Base-by-base conservation (phyloP, 2,113 vertebrate species). In the Vimba vimba region DNA sequence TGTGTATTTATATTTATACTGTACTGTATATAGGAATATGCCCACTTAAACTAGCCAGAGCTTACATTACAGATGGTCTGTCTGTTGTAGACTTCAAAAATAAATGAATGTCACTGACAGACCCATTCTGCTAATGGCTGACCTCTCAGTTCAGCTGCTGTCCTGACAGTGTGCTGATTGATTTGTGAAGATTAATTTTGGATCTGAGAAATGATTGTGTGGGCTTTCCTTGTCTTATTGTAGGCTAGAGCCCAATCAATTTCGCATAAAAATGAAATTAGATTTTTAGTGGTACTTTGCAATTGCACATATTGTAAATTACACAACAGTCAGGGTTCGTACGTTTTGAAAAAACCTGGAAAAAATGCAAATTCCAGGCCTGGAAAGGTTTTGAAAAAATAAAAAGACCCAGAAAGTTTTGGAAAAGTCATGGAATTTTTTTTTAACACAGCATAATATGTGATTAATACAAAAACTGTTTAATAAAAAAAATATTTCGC, bases 71-170 rank as follows among this genome's bases (percentile, higher is more conserved):
- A 64, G n/a, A 80, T 80, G 59, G 23, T 45, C 23, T 80, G n/a
- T 64, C 57, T 45, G 78, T 64, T n/a, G 33, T 43, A 45, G 57
- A 25, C 13, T 80, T 45, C 7, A 62, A 64, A 79, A 64, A 43
- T 64, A 25, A 62, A 64, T 80, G 36, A 59, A 45, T 43, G 23
- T 62, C 27, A 52, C 74, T 75, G 83, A 52, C 55, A 52, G 33
- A 52, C 23, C 13, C 23, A 76, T 45, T 85, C 39, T 33, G 23
- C 39, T 80, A 36, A 62, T 55, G n/a, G 36, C 36, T 79, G 23
- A 62, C 78, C 57, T 80, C 36, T 60, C 55, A 79, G 30, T 79
- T 77, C 33, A 79, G 77, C 77, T 60, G 55, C 76, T 45, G 57
- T 60, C 43, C 47, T 81, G n/a, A 30, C 8, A 3, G 27, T 21